A percentile compares a stretch with the other conserved stretches of the same genome.
Evolutionary conservation across 2,113 vertebrate genomes (phyloP).

Genomic region (Takifugu bimaculatus): DNA sequence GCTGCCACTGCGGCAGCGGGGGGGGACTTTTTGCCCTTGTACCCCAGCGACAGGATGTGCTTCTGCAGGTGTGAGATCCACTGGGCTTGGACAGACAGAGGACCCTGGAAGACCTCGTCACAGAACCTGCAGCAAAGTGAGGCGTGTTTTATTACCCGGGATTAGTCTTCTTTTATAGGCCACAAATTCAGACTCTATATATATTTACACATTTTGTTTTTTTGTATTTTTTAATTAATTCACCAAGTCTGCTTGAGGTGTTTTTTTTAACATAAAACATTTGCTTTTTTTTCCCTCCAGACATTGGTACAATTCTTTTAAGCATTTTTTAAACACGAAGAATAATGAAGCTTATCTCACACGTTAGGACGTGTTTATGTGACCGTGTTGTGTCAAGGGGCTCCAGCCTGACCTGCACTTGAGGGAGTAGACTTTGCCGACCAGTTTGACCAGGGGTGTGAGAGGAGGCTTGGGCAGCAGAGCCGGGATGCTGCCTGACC

Average conservation of each 20-base stretch:
- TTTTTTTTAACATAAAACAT: too few relatives aligned
- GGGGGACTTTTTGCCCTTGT: conserved; percentile 79
- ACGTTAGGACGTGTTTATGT: too few relatives aligned
- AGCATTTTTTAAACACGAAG: too few relatives aligned
- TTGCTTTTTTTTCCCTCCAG: too few relatives aligned
- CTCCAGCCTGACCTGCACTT: conserved; percentile 84
- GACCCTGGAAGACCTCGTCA: conserved; percentile 89
- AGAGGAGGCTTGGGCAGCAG: conserved; percentile 87
- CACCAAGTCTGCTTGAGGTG: too few relatives aligned
- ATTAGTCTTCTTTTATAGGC: neutral
- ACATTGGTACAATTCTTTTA: too few relatives aligned
- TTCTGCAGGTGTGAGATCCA: conserved; percentile 92
- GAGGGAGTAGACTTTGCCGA: conserved; percentile 90
- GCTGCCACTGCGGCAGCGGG: conserved; percentile 39
- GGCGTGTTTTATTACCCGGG: neutral
- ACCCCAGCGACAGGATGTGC: conserved; percentile 90
- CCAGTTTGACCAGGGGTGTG: conserved; percentile 86
- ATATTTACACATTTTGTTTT: too few relatives aligned
- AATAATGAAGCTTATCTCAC: too few relatives aligned
- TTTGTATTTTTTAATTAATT: too few relatives aligned
- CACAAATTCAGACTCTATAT: too few relatives aligned
- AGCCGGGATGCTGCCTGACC: conserved; percentile 83
- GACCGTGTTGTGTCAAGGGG: too few relatives aligned
- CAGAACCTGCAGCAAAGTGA: conserved; percentile 82
- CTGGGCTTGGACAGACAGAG: conserved; percentile 88